A percentile compares a stretch with the other conserved stretches of the same genome.
These are phyloP conservation scores for Apodemus agrarius DNA, from an alignment of 2,797 vertebrate genomes.

Conservation along the genomic window DNA sequence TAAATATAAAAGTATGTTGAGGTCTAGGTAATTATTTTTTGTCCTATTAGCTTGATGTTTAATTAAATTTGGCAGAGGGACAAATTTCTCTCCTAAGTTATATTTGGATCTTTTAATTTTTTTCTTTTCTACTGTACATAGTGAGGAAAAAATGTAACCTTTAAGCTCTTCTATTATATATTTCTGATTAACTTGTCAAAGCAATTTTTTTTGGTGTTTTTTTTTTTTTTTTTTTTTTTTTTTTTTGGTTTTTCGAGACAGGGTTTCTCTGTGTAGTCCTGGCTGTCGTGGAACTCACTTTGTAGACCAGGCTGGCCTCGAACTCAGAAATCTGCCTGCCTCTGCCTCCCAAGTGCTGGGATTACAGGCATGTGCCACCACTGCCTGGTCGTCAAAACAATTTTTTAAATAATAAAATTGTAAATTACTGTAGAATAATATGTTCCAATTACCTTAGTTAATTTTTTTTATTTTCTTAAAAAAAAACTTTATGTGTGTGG, in stretches of 20 bases:
- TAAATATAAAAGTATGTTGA: slow-evolving; percentile 45
- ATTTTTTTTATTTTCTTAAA: neutral
- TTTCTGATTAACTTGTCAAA: slow-evolving; percentile 27
- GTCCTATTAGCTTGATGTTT: slow-evolving; percentile 13
- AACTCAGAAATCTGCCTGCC: too few relatives aligned
- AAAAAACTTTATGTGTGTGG: neutral
- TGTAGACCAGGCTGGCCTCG: too few relatives aligned
- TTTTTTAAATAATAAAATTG: slow-evolving; percentile 51
- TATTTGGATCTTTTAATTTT: neutral
- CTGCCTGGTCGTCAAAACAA: neutral
- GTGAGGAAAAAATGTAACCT: slow-evolving; percentile 27
- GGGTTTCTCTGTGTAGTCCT: too few relatives aligned
- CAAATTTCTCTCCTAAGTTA: slow-evolving; percentile 28
- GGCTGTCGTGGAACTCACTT: too few relatives aligned
- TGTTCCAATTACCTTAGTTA: neutral
- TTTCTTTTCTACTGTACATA: neutral
- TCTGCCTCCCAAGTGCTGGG: too few relatives aligned
- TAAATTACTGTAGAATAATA: slow-evolving; percentile 35
- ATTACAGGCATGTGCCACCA: too few relatives aligned
- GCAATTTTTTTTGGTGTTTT: slow-evolving; percentile 46
- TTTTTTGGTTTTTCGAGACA: too few relatives aligned
- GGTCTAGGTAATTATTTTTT: slow-evolving; percentile 43
- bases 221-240: too few relatives aligned
- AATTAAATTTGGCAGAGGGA: slow-evolving; percentile 40
- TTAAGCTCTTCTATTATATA: neutral